Conservation (phyloP, 2,888 invertebrate genomes). For the Hypercompe scribonia region DNA sequence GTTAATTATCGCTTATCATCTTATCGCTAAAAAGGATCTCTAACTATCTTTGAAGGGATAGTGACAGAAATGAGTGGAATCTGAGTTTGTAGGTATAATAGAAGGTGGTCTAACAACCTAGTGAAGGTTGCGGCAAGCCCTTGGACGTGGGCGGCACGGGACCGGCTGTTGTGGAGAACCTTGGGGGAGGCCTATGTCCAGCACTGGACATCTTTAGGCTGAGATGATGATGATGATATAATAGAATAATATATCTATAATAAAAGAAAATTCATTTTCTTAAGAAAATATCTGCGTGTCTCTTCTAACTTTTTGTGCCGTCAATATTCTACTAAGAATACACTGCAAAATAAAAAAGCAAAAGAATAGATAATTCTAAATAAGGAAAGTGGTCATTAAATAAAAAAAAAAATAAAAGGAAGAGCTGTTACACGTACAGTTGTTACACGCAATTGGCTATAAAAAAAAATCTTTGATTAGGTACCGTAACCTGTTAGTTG, state of each 20-base stretch:
- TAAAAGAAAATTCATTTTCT: no score
- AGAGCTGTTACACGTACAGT: no score
- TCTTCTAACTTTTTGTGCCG: not conserved
- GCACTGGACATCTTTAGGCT: no score
- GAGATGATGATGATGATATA: no score
- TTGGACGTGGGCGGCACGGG: no score
- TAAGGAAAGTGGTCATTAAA: not conserved
- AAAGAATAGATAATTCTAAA: not conserved
- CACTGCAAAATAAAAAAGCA: not conserved
- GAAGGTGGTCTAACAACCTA: no score
- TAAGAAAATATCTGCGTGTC: no score
- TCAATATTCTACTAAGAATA: not conserved
- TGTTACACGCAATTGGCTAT: not conserved
- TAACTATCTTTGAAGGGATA: not conserved
- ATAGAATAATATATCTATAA: no score
- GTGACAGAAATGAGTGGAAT: not conserved
- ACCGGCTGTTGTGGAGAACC: no score
- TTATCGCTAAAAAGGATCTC: not conserved
- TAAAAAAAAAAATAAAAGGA: not conserved
- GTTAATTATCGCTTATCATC: not conserved
- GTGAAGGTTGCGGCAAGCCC: no score
- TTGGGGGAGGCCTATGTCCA: no score
- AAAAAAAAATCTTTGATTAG: not conserved
- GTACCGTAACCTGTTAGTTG: not conserved
- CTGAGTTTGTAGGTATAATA: not conserved